These are phyloP conservation scores for Xyliphius kryptos DNA, from an alignment of 2,113 vertebrate species.

Conservation along the genomic window DNA sequence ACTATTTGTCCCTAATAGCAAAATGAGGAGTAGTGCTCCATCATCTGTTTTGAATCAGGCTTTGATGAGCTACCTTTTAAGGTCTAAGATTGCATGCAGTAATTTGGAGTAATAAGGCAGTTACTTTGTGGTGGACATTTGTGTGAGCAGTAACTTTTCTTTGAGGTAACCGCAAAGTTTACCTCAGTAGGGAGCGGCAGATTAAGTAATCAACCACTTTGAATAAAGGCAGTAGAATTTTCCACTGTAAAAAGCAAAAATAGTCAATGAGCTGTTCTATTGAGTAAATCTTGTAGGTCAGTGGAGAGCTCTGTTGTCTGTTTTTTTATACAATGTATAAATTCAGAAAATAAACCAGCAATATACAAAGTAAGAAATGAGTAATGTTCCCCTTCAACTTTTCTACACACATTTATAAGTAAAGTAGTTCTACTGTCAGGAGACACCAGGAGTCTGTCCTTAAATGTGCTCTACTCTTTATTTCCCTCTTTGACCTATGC, in stretches of 20 bases:
- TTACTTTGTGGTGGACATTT: constrained; percentile 44
- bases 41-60: constrained; percentile 64
- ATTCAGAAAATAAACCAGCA: too few species aligned
- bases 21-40: constrained; percentile 65
- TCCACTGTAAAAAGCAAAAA: constrained; percentile 16
- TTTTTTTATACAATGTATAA: background rate
- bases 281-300: background rate
- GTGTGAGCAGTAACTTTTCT: constrained; percentile 39
- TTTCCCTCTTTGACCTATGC: constrained; percentile 38
- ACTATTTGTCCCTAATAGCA: constrained; percentile 67
- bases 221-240: constrained; percentile 34
- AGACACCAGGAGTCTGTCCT: constrained; percentile 1
- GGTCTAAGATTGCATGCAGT: constrained; percentile 52
- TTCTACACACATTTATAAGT: background rate
- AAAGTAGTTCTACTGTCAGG: background rate
- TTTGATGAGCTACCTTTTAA: constrained; percentile 67
- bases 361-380: too few species aligned
- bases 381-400: background rate
- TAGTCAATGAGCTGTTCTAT: background rate
- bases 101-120: constrained; percentile 51
- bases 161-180: constrained; percentile 37
- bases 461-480: constrained; percentile 43
- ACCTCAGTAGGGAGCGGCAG: constrained; percentile 35
- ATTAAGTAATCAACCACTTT: constrained; percentile 45
- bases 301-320: background rate